A percentile compares a stretch with the other conserved stretches of the same genome.
Conservation (phyloP, 2,797 vertebrate species). For the Zenarchopterus dispar region DNA sequence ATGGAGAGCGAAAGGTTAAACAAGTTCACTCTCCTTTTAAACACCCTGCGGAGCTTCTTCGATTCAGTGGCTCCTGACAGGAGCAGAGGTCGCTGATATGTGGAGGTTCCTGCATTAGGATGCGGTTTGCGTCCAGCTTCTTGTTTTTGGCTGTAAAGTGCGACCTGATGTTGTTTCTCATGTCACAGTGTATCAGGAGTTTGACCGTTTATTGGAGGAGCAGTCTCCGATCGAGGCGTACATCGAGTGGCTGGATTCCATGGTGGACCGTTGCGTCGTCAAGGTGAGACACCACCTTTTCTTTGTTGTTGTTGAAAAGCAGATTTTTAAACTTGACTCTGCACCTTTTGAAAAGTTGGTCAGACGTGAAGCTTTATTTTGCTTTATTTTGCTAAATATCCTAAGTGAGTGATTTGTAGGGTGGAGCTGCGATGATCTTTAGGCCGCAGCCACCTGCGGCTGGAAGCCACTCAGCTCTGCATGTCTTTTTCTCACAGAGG, state of each 20-base stretch:
- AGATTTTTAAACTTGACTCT: conserved; percentile 9
- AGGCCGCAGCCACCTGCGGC: conserved; percentile 53
- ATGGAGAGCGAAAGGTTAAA: conserved; percentile 81
- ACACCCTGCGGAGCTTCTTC: conserved; percentile 74
- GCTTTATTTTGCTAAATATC: too few relatives aligned
- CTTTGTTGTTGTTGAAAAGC: neutral
- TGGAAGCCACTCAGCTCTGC: conserved; percentile 50
- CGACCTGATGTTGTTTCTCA: conserved; percentile 29
- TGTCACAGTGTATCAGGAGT: conserved; percentile 95
- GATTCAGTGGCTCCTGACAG: conserved; percentile 57
- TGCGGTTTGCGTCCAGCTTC: conserved; percentile 15
- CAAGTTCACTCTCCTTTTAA: conserved; percentile 70
- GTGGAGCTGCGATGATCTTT: conserved; percentile 14
- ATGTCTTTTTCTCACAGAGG: conserved; percentile 51
- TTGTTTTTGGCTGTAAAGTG: neutral
- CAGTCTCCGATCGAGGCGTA: conserved; percentile 98
- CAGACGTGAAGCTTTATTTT: neutral
- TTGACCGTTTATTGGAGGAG: conserved; percentile 95
- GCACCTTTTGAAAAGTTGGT: neutral
- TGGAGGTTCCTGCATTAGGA: conserved; percentile 32
- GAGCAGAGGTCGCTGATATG: conserved; percentile 73
- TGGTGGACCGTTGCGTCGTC: conserved; percentile 98
- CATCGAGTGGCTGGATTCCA: conserved; percentile 97
- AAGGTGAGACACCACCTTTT: conserved; percentile 85
- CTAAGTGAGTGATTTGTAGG: conserved; percentile 20